Evolutionary conservation across 2,113 vertebrate species (phyloP).

Genomic region (Platysternon megacephalum): DNA sequence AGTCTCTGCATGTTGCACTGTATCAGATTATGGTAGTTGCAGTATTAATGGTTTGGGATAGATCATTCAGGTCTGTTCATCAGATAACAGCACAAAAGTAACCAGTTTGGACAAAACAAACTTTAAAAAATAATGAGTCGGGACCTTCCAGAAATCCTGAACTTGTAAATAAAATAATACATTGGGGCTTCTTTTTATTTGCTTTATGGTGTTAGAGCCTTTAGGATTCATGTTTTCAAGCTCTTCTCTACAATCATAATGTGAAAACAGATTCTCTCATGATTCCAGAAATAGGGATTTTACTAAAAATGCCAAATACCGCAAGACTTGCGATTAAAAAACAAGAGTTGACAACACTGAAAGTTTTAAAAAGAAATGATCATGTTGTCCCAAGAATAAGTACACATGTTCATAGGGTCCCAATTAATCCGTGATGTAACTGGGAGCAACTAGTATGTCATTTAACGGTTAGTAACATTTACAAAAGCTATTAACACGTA

Average conservation of each 20-base stretch:
- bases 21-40: not conserved
- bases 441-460: accelerated
- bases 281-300: not conserved
- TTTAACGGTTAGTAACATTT: not conserved
- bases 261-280: not conserved
- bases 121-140: conserved; percentile 60
- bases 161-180: not conserved
- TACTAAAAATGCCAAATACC: not conserved
- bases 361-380: not conserved
- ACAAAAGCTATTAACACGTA: not conserved
- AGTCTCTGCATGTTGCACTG: not conserved
- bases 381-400: not conserved
- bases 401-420: accelerated
- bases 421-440: accelerated
- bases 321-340: not conserved
- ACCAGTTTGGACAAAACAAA: conserved; percentile 63
- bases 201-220: not conserved
- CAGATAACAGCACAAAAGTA: conserved; percentile 37
- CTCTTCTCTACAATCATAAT: not conserved
- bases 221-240: not conserved
- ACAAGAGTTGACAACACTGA: not conserved
- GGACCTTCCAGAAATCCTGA: conserved; percentile 11
- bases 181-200: not conserved
- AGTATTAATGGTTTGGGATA: conserved; percentile 31
- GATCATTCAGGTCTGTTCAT: conserved; percentile 32